Percentiles rank a stretch among this genome's conserved stretches.
Evolutionary conservation across 2,113 vertebrate species (phyloP).

Genomic region (Struthio camelus): DNA sequence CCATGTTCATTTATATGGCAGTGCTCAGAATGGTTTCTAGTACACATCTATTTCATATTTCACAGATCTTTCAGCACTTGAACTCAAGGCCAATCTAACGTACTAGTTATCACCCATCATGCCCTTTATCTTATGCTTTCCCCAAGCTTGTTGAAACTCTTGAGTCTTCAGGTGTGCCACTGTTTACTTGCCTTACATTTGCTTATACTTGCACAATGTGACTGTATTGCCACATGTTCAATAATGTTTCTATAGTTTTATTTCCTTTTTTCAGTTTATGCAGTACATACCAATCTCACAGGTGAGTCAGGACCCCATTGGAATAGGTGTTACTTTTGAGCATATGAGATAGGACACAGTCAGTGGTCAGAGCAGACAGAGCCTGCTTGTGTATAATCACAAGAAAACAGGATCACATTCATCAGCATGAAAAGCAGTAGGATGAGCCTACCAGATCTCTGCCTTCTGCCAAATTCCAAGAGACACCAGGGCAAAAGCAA

Average conservation of each 20-base stretch:
- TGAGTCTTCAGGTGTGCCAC: background rate
- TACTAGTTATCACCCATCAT: background rate
- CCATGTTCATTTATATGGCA: background rate
- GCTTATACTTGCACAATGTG: background rate
- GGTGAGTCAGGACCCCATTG: background rate
- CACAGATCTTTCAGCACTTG: background rate
- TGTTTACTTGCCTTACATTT: background rate
- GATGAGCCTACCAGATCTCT: background rate
- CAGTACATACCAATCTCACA: background rate
- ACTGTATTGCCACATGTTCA: background rate
- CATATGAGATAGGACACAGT: background rate
- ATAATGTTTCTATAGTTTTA: background rate
- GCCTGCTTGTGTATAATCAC: background rate
- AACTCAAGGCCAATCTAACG: background rate
- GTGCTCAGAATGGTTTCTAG: background rate
- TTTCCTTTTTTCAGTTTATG: background rate
- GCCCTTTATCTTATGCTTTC: background rate
- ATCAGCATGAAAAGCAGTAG: background rate
- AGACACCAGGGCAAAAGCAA: background rate
- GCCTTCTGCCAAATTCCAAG: background rate
- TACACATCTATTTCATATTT: background rate
- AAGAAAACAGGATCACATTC: background rate
- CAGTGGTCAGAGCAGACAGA: background rate
- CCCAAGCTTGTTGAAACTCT: background rate
- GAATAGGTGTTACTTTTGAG: background rate